Base-by-base conservation (phyloP, 2,888 invertebrate species). In the Dioctria rufipes region DNA sequence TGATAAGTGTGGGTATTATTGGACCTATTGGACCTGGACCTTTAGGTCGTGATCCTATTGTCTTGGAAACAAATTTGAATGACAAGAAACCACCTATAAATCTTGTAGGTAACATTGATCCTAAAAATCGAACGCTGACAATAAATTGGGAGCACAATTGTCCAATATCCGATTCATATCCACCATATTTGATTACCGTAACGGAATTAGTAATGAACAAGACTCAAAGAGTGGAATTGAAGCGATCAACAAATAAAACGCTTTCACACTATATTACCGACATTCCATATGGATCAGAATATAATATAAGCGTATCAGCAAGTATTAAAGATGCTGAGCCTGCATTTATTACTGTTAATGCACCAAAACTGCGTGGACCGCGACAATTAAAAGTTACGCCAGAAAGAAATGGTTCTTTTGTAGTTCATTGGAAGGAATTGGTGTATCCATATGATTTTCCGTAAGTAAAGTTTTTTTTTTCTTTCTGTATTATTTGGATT, bases 91-190 rank as follows among this genome's bases (percentile, higher is more conserved):
- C 95, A 0, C 94, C 96, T 0, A 94, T 93, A 86, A 91, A 92
- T 82, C 86, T 96, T 2, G 89, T 87, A 13, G 93, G 93, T 5
- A 86, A 83, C 3, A 84, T 87, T 5, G 86, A 88, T 73, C 84
- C 87, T 13, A 85, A 86, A 60, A 88, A 88, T 5, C 87, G 89
- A 25, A 86, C 89, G 25, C 91, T 95, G 89, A 89, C 90, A 40
- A 91, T 96, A 0, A 88, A 90, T 13, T 96, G 96, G 95, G 90
- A 91, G 61, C 92, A 95, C 0, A 93, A 93, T 79, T 96, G 96
- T 87, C 90, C 91, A 1, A 87, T 88, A 5, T 79, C 83, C 39
- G 82, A 83, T 80, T 80, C 65, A 3, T 82, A 84, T 83, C 84
- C 85, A 77, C 82, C 83, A 65, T 88, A 87, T 54, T 83, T 92